phyloP scores from a whole-genome alignment of 2,113 vertebrate genomes.

The Oryzias curvinotus region DNA sequence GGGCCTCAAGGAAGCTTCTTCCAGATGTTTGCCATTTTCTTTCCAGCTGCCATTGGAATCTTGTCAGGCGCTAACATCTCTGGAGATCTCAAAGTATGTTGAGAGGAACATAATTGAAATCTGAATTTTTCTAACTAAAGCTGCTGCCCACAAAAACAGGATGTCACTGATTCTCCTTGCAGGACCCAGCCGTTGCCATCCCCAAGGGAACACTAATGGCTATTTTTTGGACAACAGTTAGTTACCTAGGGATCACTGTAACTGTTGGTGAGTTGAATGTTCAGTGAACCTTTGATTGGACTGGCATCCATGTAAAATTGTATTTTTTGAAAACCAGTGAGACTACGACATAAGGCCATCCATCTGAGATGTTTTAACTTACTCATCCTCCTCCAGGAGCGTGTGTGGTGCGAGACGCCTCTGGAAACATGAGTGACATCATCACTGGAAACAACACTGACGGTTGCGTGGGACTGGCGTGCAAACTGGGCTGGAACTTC shows the following conservation, averaged over 20 bases:
- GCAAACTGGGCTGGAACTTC: slow-evolving; percentile 77
- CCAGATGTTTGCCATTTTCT: slow-evolving; percentile 80
- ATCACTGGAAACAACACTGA: slow-evolving; percentile 53
- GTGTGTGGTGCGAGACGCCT: slow-evolving; percentile 72
- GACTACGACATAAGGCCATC: too few relatives aligned
- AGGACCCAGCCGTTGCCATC: slow-evolving; percentile 75
- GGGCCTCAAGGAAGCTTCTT: slow-evolving; percentile 64
- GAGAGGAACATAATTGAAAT: background rate
- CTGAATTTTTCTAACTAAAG: background rate
- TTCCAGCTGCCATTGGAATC: slow-evolving; percentile 78
- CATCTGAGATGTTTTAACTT: too few relatives aligned
- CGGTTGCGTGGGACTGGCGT: slow-evolving; percentile 64
- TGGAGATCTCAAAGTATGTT: slow-evolving; percentile 75
- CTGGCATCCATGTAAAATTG: background rate
- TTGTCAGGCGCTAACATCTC: slow-evolving; percentile 78
- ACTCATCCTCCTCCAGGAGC: slow-evolving; percentile 43
- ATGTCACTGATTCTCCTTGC: background rate
- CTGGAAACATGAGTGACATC: slow-evolving; percentile 68
- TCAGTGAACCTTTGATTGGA: background rate
- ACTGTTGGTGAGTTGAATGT: slow-evolving; percentile 59
- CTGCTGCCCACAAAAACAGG: background rate
- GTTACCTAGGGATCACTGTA: slow-evolving; percentile 67
- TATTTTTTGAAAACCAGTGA: too few relatives aligned
- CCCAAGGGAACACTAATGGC: slow-evolving; percentile 75
- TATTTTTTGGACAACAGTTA: slow-evolving; percentile 74